Evolutionary conservation across 2,888 invertebrate species (phyloP).

Genomic region (Deilephila porcellus): DNA sequence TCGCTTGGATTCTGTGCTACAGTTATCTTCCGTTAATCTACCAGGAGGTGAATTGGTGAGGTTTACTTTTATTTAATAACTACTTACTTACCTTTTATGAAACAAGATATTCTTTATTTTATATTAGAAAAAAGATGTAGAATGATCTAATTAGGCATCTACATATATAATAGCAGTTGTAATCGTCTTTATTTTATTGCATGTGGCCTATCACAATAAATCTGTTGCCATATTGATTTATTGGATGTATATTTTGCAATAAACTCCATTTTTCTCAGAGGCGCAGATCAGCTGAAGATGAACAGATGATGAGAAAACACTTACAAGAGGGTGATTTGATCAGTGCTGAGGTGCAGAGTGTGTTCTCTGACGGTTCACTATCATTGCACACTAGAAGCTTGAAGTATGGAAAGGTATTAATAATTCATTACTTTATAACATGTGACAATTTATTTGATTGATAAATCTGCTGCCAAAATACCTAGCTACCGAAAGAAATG

Average conservation of each 20-base stretch:
- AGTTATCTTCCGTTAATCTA: conserved; percentile 96
- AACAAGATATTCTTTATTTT: no score
- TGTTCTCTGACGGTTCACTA: conserved; percentile 95
- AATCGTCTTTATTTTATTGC: no score
- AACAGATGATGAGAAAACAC: conserved; percentile 98
- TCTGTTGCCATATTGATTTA: no score
- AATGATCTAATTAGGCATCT: no score
- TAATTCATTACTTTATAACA: neutral
- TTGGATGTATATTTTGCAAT: neutral
- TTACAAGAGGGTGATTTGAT: conserved; percentile 97
- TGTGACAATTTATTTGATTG: no score
- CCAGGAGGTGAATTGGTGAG: conserved; percentile 97
- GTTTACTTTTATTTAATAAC: conserved; percentile 21
- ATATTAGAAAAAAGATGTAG: no score
- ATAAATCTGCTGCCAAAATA: no score
- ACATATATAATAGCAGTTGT: no score
- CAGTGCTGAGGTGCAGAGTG: conserved; percentile 98
- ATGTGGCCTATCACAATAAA: no score
- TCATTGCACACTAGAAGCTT: conserved; percentile 97
- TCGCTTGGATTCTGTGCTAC: conserved; percentile 92
- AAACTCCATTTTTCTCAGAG: conserved; percentile 81
- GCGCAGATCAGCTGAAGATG: conserved; percentile 96
- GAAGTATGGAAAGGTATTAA: conserved; percentile 96
- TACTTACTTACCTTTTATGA: no score
- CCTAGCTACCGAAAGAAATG: neutral